A percentile compares a stretch with the other conserved stretches of the same genome.
Conservation (phyloP, 2,888 invertebrate genomes). For the Ophion obscuratus region DNA sequence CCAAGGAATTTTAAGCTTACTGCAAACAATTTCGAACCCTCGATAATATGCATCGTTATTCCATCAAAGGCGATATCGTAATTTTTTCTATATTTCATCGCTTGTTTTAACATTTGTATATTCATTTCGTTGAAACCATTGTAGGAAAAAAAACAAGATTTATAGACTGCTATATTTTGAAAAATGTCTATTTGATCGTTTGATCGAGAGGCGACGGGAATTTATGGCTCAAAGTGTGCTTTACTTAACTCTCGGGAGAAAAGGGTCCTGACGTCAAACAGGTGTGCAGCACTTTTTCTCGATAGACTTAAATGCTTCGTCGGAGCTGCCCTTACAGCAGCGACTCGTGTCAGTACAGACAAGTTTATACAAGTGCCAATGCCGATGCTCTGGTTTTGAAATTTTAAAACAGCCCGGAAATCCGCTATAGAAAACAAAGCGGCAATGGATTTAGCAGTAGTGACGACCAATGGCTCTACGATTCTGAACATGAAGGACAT, state of each 20-base stretch:
- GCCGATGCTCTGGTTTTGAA: conserved; percentile 90
- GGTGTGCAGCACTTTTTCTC: conserved; percentile 89
- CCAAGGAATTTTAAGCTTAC: conserved; percentile 88
- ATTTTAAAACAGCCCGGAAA: conserved; percentile 76
- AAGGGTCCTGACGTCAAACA: conserved; percentile 24
- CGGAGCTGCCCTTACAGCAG: conserved; percentile 85
- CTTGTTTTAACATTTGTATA: neutral
- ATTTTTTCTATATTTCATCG: conserved; percentile 54
- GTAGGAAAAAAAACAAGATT: no score
- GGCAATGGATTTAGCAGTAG: conserved; percentile 72
- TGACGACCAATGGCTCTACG: conserved; percentile 30
- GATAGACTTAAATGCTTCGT: conserved; percentile 88
- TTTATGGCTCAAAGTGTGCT: neutral
- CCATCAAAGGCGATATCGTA: conserved; percentile 81
- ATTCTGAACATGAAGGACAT: conserved; percentile 84
- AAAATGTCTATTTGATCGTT: no score
- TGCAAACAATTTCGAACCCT: conserved; percentile 89
- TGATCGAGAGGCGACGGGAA: no score
- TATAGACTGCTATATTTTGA: no score
- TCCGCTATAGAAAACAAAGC: neutral
- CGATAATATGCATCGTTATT: conserved; percentile 88
- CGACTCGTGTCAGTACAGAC: conserved; percentile 86
- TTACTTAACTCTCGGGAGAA: neutral
- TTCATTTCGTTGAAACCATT: no score
- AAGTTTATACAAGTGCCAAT: conserved; percentile 88